Evolutionary conservation across 2,113 vertebrate species (phyloP).

Genomic region (Vidua chalybeata): DNA sequence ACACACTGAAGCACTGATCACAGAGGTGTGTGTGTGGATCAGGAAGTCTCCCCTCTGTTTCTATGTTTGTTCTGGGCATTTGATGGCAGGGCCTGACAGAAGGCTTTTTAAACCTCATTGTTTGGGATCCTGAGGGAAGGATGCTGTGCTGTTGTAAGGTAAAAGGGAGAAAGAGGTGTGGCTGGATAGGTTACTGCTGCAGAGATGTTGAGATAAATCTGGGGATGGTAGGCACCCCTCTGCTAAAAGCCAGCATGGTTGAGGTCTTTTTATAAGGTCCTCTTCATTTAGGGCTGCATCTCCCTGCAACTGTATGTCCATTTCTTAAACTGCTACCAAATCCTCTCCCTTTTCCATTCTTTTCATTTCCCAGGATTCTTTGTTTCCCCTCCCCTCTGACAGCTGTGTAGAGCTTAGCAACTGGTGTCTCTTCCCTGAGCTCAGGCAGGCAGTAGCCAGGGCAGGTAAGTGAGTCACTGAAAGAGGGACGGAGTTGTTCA

Average conservation of each 20-base stretch:
- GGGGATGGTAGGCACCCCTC: background rate
- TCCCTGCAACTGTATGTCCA: background rate
- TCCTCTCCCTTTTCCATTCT: background rate
- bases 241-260: background rate
- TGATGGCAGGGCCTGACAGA: background rate
- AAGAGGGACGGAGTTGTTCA: background rate
- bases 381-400: background rate
- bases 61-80: background rate
- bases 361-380: background rate
- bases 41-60: background rate
- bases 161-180: background rate
- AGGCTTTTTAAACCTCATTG: background rate
- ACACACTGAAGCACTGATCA: background rate
- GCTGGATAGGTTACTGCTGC: background rate
- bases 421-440: background rate
- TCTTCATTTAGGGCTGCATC: background rate
- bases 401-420: background rate
- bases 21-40: background rate
- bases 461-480: background rate
- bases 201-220: background rate
- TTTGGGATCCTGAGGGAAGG: background rate
- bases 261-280: background rate
- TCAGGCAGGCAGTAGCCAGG: background rate
- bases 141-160: background rate
- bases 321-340: background rate